Evolutionary conservation across 2,888 invertebrate species (phyloP), one percentile per base, ranked within the genome.

Genomic region (Plemyria rubiginata): DNA sequence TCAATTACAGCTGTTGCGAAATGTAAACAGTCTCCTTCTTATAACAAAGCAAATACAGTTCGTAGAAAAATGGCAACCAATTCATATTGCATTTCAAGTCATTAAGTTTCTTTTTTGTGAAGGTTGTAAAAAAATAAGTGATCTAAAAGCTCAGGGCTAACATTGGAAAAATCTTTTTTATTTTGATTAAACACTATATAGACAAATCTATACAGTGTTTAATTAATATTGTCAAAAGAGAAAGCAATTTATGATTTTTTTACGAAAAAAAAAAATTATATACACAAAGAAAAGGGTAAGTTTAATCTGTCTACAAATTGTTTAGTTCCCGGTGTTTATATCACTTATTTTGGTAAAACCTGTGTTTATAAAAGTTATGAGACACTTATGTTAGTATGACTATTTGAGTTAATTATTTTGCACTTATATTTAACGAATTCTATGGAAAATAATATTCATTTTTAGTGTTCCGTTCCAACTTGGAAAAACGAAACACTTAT

Each of bases 371-470:
- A 41, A 65, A 65, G 45, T 50, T 62, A 62, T 56, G 45, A 62
- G 53, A 65, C 57, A 60, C 60, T 56, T 66, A 67, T 54, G 46
- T 64, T 5, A 15, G 43, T 43, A 62, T 56, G 58, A 51, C 72
- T 78, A 76, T 75, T 79, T 79, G 72, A 70, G 76, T 79, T 78
- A 79, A 74, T 75, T 76, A 78, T 82, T 78, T 81, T 80, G 80
- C 78, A 80, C 90, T 90, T 90, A 92, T 75, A 74, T 82, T 81
- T 88, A 87, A 84, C 88, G 90, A 90, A 92, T 90, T 92, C 87
- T 88, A 88, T 92, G 91, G 89, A 92, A 92, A 92, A 92, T 91
- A 90, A 92, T 90, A 91, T 90, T 90, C 89, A 88, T 89, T 90
- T 88, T 87, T 90, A 88, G 87, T 50, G 38, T 50, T 54, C 54